Base-by-base conservation (phyloP, 2,888 invertebrate species). In the Nebria salina region DNA sequence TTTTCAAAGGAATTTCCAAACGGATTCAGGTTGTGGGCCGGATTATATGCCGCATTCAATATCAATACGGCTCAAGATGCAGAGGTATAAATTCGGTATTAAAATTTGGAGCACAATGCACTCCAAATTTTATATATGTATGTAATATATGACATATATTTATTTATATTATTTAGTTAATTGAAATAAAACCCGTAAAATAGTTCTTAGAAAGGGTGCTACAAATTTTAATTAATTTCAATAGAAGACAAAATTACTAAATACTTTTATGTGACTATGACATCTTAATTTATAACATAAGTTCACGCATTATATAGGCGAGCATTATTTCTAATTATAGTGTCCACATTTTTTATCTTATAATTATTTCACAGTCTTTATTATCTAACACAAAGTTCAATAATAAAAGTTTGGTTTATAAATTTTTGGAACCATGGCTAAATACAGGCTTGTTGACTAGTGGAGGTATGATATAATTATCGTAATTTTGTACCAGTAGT, bases 1-100 rank as follows among this genome's bases (percentile, higher is more conserved):
- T 76, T 13, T 9, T 54, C 70, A 2, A 65, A 26, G 34, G 42
- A 75, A 2, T 81, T 72, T 72, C 41, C 81, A 1, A 6, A 26
- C 15, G 81, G 81, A n/a, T 81, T 64, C 13, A 70, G 81, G 25
- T 1, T 70, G 5, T 81, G 72, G 70, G 72, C 15, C 20, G 42
- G 64, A 2, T 65, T 72, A 3, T 75, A 7, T 65, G 72, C 70
- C 4, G 11, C n/a, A 7, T 70, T 72, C 34, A 76, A 70, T 65
- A 65, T 81, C 8, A 26, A 65, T 11, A 72, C 42, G 72, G 72
- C 81, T 65, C 65, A 76, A 41, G 81, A 81, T 76, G 68, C 72
- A 65, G 81, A 81, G 72, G 81, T 81, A 75, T 9, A n/a, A 25
- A 7, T 65, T 54, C 11, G 8, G 54, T 54, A 54, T 54, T 34